Evolutionary conservation across 92 coral and sea anemone genomes (phyloP), one percentile per base, ranked within the genome.

Genomic region (Isaurus tuberculatus): DNA sequence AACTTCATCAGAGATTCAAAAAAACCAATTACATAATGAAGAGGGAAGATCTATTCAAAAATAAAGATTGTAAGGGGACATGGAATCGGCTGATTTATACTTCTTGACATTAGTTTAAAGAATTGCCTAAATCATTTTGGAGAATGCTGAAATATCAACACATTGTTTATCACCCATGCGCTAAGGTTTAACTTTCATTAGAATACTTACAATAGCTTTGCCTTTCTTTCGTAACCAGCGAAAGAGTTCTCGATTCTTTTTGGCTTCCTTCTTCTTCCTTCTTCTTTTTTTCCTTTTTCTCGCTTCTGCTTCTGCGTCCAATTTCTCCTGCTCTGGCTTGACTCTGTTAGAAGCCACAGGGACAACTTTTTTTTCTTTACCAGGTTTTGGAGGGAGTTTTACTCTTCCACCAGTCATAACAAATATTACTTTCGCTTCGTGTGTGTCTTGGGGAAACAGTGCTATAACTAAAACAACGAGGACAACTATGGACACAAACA

Each of bases 381-480:
- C 61, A 16, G 1, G 61, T 20, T 19, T 33, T 10, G 27, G 25
- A 19, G 44, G 51, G 14, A 32, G 31, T 19, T 42, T 34, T 0
- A 88, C 65, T 79, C 55, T 78, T 20, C 94, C 92, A 17, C 87
- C 86, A 58, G 92, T 90, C 0, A 93, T 68, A 37, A 93, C 94
- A 8, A 93, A 91, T 28, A 93, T 85, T 4, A 93, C 90, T 40
- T 40, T 40, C 46, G 46, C 46, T 20, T 79, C 97, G 51, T 93
- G 58, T 31, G 87, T 83, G 26, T 93, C 94, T 51, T 93, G 89
- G 29, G 94, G 92, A 69, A 86, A 93, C 64, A 92, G 79, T 26
- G 88, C 36, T 85, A 91, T 63, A 4, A 93, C 79, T 28, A 89
- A 32, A 10, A 84, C 44, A 5, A 77, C 86, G 13, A 91, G 22